Evolutionary conservation across 1,140 invertebrate species (phyloP).

Genomic region (Drosophila suzukii): DNA sequence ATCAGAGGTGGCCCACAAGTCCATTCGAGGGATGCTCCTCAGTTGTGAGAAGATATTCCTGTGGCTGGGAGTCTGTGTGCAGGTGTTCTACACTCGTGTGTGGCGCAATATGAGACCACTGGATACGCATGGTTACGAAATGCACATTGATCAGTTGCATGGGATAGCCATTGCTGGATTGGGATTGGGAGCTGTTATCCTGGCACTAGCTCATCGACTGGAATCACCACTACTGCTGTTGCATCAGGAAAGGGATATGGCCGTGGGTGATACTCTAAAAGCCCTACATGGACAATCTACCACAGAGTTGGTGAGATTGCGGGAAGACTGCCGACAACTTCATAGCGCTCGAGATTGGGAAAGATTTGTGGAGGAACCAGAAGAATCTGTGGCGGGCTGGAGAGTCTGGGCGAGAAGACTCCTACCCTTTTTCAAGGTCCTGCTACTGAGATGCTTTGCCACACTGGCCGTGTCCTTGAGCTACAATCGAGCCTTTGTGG

Average conservation of each 20-base stretch:
- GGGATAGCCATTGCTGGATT: slow-evolving; percentile 58
- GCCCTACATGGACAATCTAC: slow-evolving; percentile 52
- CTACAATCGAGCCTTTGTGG: slow-evolving; percentile 71
- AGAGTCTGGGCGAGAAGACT: slow-evolving; percentile 22
- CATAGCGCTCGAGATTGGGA: slow-evolving; percentile 68
- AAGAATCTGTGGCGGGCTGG: slow-evolving; percentile 10
- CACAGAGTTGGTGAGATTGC: slow-evolving; percentile 61
- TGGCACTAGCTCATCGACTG: slow-evolving; percentile 55
- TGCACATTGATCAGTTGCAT: slow-evolving; percentile 76
- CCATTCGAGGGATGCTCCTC: slow-evolving; percentile 66
- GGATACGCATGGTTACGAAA: slow-evolving; percentile 41
- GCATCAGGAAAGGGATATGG: slow-evolving; percentile 69
- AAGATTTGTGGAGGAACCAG: slow-evolving; percentile 40
- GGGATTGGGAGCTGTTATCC: slow-evolving; percentile 58
- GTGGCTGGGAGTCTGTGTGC: slow-evolving; percentile 72
- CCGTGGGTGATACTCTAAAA: slow-evolving; percentile 62
- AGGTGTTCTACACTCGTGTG: slow-evolving; percentile 70
- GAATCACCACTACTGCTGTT: slow-evolving; percentile 73
- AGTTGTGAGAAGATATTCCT: slow-evolving; percentile 71
- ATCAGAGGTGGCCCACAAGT: slow-evolving; percentile 66
- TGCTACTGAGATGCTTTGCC: slow-evolving; percentile 70
- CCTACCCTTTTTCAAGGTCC: slow-evolving; percentile 64
- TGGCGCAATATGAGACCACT: slow-evolving; percentile 67
- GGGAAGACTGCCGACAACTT: slow-evolving; percentile 71
- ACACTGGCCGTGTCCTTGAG: slow-evolving; percentile 65